Conservation (phyloP, 2,888 invertebrate species). For the Empis livida region DNA sequence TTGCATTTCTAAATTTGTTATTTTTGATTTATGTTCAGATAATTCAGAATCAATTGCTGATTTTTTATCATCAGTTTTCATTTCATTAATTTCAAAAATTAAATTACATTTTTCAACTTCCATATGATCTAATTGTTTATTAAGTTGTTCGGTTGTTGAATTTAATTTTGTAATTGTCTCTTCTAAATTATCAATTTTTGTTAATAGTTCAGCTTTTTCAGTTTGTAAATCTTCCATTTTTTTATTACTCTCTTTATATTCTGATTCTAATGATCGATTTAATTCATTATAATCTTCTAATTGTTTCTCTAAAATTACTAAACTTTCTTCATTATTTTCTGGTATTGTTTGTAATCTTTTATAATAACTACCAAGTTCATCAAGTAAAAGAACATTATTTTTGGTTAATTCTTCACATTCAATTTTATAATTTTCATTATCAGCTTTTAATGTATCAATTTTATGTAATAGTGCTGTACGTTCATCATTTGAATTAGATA, state of each 20-base stretch:
- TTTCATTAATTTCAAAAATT: constrained; percentile 23
- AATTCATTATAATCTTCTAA: constrained; percentile 46
- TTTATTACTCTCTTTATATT: constrained; percentile 43
- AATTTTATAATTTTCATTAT: constrained; percentile 39
- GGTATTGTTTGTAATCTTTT: constrained; percentile 54
- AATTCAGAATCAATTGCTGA: constrained; percentile 15
- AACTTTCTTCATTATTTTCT: constrained; percentile 57
- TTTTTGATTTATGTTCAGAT: constrained; percentile 15
- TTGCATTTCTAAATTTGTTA: constrained; percentile 19
- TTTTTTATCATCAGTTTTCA: constrained; percentile 18
- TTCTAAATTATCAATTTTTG: constrained; percentile 21
- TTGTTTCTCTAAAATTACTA: constrained; percentile 49
- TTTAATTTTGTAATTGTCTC: constrained; percentile 22
- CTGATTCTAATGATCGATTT: constrained; percentile 47
- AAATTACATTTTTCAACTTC: constrained; percentile 25
- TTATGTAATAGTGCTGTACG: constrained; percentile 44
- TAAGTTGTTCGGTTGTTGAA: constrained; percentile 21
- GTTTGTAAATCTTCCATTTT: constrained; percentile 37
- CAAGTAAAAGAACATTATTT: constrained; percentile 56
- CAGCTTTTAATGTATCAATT: constrained; percentile 36
- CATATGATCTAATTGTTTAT: constrained; percentile 21
- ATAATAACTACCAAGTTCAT: constrained; percentile 46
- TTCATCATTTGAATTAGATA: constrained; percentile 30
- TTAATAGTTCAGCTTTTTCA: constrained; percentile 19
- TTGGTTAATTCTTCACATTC: constrained; percentile 56